Percentiles rank a stretch among this genome's conserved stretches.
Conservation (phyloP, 2,113 vertebrate species). For the Daboia siamensis region DNA sequence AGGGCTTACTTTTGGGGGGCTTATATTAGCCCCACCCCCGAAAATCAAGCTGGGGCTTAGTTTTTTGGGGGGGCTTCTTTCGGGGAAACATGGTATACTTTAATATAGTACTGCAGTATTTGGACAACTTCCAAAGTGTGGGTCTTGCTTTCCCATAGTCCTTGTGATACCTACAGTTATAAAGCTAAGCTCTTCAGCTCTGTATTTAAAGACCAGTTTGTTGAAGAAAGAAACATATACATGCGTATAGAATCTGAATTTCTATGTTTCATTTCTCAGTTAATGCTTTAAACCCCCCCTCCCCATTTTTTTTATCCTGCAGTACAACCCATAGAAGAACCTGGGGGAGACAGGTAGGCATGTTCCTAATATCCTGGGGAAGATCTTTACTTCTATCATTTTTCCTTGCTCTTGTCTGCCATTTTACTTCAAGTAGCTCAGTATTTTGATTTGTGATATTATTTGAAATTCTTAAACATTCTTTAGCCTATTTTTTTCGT, state of each 20-base stretch:
- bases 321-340: conserved; percentile 60
- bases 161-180: neutral
- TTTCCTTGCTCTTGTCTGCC: neutral
- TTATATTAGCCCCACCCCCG: too few relatives aligned
- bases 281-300: conserved; percentile 29
- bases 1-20: too few relatives aligned
- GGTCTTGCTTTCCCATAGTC: neutral
- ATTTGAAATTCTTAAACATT: neutral
- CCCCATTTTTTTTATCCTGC: conserved; percentile 31
- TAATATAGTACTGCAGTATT: neutral
- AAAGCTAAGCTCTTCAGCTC: neutral
- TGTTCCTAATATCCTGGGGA: neutral
- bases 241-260: conserved; percentile 24
- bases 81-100: neutral
- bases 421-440: neutral
- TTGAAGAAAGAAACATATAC: conserved; percentile 12
- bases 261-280: conserved; percentile 25
- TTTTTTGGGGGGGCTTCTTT: too few relatives aligned
- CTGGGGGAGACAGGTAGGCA: conserved; percentile 60
- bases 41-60: too few relatives aligned
- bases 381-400: neutral
- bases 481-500: conserved; percentile 7
- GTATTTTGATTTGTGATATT: neutral
- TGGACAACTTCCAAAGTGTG: neutral
- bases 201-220: conserved; percentile 15